phyloP scores from a whole-genome alignment of 2,888 invertebrate species.

The Candidula unifasciata region DNA sequence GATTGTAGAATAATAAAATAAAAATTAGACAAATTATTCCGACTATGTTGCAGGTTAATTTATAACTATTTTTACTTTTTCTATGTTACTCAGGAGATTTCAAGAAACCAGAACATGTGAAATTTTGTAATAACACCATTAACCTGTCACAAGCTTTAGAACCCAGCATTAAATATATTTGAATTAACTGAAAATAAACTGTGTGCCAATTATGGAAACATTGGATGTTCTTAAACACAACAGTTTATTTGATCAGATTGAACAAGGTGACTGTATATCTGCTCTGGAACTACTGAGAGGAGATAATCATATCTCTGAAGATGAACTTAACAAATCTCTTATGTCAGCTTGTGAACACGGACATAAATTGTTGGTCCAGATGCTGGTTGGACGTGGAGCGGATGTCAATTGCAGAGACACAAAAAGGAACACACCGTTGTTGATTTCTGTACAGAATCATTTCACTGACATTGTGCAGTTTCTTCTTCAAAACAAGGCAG shows the following conservation, averaged over 20 bases:
- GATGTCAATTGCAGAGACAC: neutral
- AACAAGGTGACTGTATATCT: neutral
- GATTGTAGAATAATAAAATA: too few relatives aligned
- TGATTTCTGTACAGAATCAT: slow-evolving; percentile 5
- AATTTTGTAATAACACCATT: too few relatives aligned
- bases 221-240: too few relatives aligned
- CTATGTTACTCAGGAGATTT: too few relatives aligned
- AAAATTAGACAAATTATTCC: too few relatives aligned
- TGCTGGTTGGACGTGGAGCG: neutral
- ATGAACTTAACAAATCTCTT: neutral
- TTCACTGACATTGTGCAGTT: neutral
- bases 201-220: too few relatives aligned
- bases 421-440: neutral
- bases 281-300: neutral
- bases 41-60: too few relatives aligned
- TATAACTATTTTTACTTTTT: too few relatives aligned
- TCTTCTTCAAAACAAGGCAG: neutral
- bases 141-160: too few relatives aligned
- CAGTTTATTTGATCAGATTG: neutral
- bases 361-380: neutral
- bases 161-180: too few relatives aligned
- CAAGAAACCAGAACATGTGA: too few relatives aligned
- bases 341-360: neutral
- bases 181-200: too few relatives aligned
- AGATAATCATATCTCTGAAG: neutral